Percentiles rank a stretch among this genome's conserved stretches.
Conservation (phyloP, 2,888 invertebrate species). For the Hanleya hanleyi region DNA sequence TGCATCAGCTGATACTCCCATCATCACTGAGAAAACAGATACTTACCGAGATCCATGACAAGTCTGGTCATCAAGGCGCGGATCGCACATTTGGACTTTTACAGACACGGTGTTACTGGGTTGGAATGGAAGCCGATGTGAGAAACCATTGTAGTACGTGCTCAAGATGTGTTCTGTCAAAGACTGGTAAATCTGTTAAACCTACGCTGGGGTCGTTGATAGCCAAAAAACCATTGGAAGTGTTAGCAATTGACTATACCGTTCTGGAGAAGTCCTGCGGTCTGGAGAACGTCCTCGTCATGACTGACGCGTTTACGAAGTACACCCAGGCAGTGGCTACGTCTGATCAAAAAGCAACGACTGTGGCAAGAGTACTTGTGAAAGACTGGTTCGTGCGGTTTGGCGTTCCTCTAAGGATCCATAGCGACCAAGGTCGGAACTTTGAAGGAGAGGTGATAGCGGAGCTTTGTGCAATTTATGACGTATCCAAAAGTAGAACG, state of each 20-base stretch:
- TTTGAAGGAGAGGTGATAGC: slow-evolving; percentile 12
- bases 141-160: slow-evolving; percentile 8
- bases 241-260: slow-evolving; percentile 24
- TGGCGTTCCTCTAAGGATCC: slow-evolving; percentile 11
- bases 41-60: slow-evolving; percentile 5
- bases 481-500: neutral
- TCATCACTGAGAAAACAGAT: neutral
- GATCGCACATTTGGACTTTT: slow-evolving; percentile 16
- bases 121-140: slow-evolving; percentile 18
- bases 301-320: slow-evolving; percentile 16
- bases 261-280: slow-evolving; percentile 9
- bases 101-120: slow-evolving; percentile 21
- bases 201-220: slow-evolving; percentile 2
- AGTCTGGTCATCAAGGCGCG: slow-evolving; percentile 14
- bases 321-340: slow-evolving; percentile 13
- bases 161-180: slow-evolving; percentile 20
- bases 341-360: slow-evolving; percentile 13
- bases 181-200: neutral
- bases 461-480: slow-evolving; percentile 12
- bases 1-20: slow-evolving; percentile 1
- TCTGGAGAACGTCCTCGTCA: slow-evolving; percentile 18
- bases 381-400: slow-evolving; percentile 22
- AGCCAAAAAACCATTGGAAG: slow-evolving; percentile 19
- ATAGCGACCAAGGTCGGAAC: slow-evolving; percentile 13
- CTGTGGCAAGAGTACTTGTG: slow-evolving; percentile 17